Conservation (phyloP, 2,888 invertebrate genomes). For the Parochlus steinenii region DNA sequence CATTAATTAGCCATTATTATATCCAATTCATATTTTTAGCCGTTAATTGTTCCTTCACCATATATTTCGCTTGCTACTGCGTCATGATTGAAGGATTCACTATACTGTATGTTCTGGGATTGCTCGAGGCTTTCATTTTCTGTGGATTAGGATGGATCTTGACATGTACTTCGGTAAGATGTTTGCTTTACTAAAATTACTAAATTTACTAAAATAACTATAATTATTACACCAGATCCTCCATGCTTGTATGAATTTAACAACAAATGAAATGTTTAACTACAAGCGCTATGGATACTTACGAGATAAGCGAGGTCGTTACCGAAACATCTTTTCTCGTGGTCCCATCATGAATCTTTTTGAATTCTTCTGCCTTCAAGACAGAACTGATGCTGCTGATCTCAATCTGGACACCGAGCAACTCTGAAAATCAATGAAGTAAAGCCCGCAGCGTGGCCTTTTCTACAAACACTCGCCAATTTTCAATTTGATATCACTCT, state of each 20-base stretch:
- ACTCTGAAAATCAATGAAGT: constrained; percentile 23
- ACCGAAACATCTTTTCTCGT: constrained; percentile 82
- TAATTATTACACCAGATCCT: constrained; percentile 44
- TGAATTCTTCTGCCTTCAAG: constrained; percentile 75
- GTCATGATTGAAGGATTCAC: constrained; percentile 74
- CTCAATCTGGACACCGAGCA: constrained; percentile 50
- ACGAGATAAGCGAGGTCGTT: constrained; percentile 72
- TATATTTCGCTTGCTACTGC: constrained; percentile 76
- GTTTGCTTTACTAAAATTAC: constrained; percentile 8
- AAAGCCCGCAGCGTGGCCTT: no score
- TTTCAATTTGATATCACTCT: no score
- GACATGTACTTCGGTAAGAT: constrained; percentile 69
- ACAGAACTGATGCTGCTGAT: constrained; percentile 53
- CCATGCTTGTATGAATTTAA: constrained; percentile 84
- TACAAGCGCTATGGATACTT: constrained; percentile 81
- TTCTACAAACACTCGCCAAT: no score
- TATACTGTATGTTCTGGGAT: constrained; percentile 64
- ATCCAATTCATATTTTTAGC: no score
- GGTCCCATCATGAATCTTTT: constrained; percentile 73
- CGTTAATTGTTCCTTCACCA: constrained; percentile 71
- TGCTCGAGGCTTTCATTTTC: constrained; percentile 68
- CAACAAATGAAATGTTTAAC: constrained; percentile 91
- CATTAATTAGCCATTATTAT: no score
- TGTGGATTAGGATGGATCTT: constrained; percentile 76
- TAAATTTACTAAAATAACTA: constrained; percentile 4